Evolutionary conservation across 2,888 invertebrate genomes (phyloP).

Genomic region (Julus scanicus): DNA sequence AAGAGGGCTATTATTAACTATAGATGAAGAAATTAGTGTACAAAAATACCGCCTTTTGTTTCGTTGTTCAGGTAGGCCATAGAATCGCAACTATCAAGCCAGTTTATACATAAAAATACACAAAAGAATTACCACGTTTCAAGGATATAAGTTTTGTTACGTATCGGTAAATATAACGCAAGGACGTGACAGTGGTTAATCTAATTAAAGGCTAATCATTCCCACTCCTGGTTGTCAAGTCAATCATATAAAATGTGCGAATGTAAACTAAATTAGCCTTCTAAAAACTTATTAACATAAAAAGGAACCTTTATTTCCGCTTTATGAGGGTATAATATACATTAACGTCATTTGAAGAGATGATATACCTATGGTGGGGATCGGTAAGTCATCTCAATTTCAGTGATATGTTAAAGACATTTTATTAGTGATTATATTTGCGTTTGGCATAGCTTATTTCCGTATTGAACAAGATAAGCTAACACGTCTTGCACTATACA

Average conservation of each 20-base stretch:
- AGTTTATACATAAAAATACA: background rate
- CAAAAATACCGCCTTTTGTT: background rate
- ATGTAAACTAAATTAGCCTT: background rate
- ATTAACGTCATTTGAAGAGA: background rate
- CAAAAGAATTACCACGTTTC: background rate
- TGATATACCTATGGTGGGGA: background rate
- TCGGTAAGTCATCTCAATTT: background rate
- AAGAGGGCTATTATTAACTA: background rate
- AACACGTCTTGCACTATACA: background rate
- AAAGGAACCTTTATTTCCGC: background rate
- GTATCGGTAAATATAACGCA: background rate
- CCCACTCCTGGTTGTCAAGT: background rate
- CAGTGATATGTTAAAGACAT: background rate
- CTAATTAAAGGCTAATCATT: constrained; percentile 3
- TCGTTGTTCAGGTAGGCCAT: background rate
- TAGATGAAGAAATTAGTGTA: background rate
- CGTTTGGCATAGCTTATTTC: background rate
- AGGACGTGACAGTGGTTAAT: background rate
- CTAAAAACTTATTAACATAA: background rate
- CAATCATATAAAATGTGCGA: background rate
- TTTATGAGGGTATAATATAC: background rate
- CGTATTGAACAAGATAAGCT: background rate
- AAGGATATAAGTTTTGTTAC: background rate
- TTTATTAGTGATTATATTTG: constrained; percentile 9
- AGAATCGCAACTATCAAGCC: background rate